Evolutionary conservation across 2,888 invertebrate species (phyloP), one percentile per base, ranked within the genome.

Genomic region (Monoplex corrugatus): DNA sequence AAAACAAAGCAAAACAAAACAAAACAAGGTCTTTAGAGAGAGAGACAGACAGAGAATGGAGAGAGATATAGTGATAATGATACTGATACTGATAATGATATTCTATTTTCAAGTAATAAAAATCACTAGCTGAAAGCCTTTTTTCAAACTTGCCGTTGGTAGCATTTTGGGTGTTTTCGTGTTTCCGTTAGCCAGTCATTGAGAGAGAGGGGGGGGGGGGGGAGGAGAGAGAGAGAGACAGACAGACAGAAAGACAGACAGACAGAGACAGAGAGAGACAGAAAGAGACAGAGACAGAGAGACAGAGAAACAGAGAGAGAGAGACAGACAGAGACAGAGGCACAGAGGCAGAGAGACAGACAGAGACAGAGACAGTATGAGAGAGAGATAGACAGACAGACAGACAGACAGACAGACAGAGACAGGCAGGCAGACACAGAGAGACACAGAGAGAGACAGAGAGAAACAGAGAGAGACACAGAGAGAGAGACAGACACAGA

Each of bases 381-480:
- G 50, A 50, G 75, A 75, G 35, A n/a, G 75, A 75, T 10, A 75
- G 75, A 75, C 16, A 75, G 75, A 75, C 10, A 75, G 50, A 50
- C 10, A 50, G 50, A 50, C 10, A 50, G 50, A 50, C 10, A 50
- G 50, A 50, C 10, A 50, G 50, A 50, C 10, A 50, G 50, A 50
- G 50, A 50, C 10, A 50, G 50, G 19, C 10, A 50, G 50, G 19
- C 10, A 50, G 50, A 50, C n/a, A n/a, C n/a, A n/a, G n/a, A n/a
- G n/a, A n/a, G n/a, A n/a, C n/a, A n/a, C n/a, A n/a, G n/a, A 78
- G 1, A 78, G 2, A 78, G n/a, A 32, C 35, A 38, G n/a, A 32
- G 13, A 8, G 16, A 38, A 16, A 10, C 1, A 1, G 57, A 57
- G 57, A 57, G 28, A 2, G 8, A n/a, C n/a, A 68, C 32, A n/a